Percentiles rank a stretch among this genome's conserved stretches.
phyloP scores from a whole-genome alignment of 2,888 invertebrate species.

The Pseudolycoriella hygida region DNA sequence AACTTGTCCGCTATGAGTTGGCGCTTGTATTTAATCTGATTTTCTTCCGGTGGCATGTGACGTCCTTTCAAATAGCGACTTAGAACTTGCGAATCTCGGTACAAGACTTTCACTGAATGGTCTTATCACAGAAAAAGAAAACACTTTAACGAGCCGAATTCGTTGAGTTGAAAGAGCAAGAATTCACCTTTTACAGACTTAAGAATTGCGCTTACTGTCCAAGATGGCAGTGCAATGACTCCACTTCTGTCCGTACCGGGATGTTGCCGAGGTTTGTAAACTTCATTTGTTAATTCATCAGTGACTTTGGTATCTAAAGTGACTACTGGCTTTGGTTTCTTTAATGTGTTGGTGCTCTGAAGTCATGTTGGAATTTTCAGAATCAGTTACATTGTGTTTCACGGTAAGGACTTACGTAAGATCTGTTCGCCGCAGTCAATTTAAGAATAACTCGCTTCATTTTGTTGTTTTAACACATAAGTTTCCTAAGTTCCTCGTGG shows the following conservation, averaged over 20 bases:
- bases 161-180: no score
- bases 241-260: constrained; percentile 45
- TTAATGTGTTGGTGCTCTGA: no score
- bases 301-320: constrained; percentile 33
- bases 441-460: no score
- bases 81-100: constrained; percentile 35
- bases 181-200: constrained; percentile 34
- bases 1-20: no score
- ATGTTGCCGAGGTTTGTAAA: constrained; percentile 48
- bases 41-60: constrained; percentile 43
- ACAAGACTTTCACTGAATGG: constrained; percentile 35
- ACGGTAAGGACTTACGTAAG: no score
- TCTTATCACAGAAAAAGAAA: no score
- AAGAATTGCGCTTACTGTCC: constrained; percentile 38
- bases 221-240: constrained; percentile 37
- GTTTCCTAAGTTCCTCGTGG: no score
- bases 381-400: no score
- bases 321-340: background rate
- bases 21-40: constrained; percentile 29
- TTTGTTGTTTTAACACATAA: no score
- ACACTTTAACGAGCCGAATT: no score
- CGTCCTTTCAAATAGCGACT: constrained; percentile 41
- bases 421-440: no score
- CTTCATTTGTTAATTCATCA: constrained; percentile 33
- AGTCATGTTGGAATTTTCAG: no score